phyloP scores from a whole-genome alignment of 35 echinoderm and acorn worm species.

The Apostichopus parvimensis region DNA sequence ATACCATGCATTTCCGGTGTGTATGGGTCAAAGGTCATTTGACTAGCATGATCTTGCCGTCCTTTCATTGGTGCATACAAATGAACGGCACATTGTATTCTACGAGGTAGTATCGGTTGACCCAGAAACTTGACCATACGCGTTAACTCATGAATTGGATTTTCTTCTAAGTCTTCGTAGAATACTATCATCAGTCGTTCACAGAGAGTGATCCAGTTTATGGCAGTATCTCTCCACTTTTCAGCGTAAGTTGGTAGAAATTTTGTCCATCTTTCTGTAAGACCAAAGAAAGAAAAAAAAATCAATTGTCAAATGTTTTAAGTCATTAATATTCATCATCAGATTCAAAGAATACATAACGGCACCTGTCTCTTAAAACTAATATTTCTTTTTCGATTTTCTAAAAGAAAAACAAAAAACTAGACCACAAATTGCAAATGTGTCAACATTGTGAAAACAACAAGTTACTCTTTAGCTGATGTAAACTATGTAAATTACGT shows the following conservation, averaged over 20 bases:
- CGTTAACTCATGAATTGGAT: background rate
- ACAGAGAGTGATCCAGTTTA: conserved; percentile 31
- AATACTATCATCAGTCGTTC: conserved; percentile 44
- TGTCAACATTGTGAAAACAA: no score
- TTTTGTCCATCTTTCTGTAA: background rate
- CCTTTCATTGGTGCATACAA: background rate
- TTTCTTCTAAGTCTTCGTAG: conserved; percentile 30
- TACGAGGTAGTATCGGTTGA: conserved; percentile 12
- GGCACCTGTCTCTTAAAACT: no score
- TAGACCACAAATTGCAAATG: no score
- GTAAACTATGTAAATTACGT: no score
- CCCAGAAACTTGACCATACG: conserved; percentile 24
- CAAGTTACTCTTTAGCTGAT: no score
- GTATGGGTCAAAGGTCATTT: conserved; percentile 36
- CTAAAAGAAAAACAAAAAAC: no score
- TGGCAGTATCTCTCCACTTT: conserved; percentile 13
- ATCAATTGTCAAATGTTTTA: no score
- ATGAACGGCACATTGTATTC: conserved; percentile 37
- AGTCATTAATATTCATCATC: no score
- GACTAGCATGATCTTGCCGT: background rate
- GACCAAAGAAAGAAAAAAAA: no score
- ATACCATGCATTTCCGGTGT: conserved; percentile 7
- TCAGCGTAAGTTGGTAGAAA: conserved; percentile 25
- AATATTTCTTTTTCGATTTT: no score
- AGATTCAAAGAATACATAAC: no score